Percentiles rank a stretch among this genome's conserved stretches.
phyloP scores from a whole-genome alignment of 2,797 vertebrate species.

The Coregonus suidteri region DNA sequence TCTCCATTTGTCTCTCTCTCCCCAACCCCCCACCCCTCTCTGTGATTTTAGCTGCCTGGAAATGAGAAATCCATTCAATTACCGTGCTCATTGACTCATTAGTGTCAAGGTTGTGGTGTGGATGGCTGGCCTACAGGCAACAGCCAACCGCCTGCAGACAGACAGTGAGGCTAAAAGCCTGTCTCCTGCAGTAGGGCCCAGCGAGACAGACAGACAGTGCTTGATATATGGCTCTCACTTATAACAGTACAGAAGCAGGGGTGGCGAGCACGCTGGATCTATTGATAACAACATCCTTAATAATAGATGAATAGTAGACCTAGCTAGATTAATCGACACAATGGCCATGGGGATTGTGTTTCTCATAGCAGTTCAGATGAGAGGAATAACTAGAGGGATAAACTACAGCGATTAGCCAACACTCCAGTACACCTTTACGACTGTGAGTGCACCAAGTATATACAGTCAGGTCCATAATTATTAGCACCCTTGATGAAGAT shows the following conservation, averaged over 20 bases:
- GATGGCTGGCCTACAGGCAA: constrained; percentile 59
- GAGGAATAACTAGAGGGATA: constrained; percentile 47
- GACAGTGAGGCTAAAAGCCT: constrained; percentile 62
- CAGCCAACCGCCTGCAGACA: constrained; percentile 51
- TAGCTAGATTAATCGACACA: constrained; percentile 64
- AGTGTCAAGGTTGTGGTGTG: constrained; percentile 68
- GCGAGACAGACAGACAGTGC: constrained; percentile 59
- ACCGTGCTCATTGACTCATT: constrained; percentile 75
- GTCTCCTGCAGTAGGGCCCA: constrained; percentile 59
- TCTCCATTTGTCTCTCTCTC: neutral
- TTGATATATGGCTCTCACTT: constrained; percentile 64
- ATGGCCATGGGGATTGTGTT: constrained; percentile 61
- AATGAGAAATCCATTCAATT: constrained; percentile 73
- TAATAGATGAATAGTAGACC: constrained; percentile 48
- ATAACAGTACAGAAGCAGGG: constrained; percentile 61
- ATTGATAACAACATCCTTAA: constrained; percentile 73
- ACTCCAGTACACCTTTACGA: neutral
- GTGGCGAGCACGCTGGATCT: constrained; percentile 63
- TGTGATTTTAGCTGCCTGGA: constrained; percentile 70
- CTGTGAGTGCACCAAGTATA: no score
- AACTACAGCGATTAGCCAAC: constrained; percentile 50
- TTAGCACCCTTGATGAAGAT: no score
- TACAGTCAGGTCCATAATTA: no score
- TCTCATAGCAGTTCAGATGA: constrained; percentile 50
- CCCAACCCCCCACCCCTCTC: constrained; percentile 31